phyloP scores from a whole-genome alignment of 2,888 invertebrate genomes.

The Folsomia manolachei region DNA sequence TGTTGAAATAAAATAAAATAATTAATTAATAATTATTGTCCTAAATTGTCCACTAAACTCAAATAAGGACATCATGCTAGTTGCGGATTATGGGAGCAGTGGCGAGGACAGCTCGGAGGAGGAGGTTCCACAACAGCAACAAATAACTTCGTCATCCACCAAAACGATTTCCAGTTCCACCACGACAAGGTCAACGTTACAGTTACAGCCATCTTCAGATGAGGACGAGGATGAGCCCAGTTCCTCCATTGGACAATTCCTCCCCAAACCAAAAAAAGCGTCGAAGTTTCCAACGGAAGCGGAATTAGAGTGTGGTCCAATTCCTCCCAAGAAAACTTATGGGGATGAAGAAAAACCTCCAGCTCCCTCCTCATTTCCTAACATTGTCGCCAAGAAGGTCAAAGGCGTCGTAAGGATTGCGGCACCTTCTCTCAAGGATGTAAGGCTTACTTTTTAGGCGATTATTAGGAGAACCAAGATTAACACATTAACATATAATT shows the following conservation, averaged over 20 bases:
- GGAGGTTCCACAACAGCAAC: too few relatives aligned
- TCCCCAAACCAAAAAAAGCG: neutral
- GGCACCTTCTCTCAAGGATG: constrained; percentile 67
- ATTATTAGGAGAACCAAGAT: neutral
- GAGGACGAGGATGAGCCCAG: neutral
- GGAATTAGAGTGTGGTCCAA: constrained; percentile 28
- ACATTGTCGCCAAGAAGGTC: constrained; percentile 29
- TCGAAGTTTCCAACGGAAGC: neutral
- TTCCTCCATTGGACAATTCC: neutral
- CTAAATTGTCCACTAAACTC: too few relatives aligned
- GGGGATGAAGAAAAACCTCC: constrained; percentile 41
- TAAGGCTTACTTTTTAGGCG: too few relatives aligned
- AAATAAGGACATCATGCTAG: too few relatives aligned
- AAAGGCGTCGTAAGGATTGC: constrained; percentile 63
- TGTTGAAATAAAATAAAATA: too few relatives aligned
- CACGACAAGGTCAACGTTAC: too few relatives aligned
- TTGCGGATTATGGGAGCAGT: too few relatives aligned
- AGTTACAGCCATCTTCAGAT: too few relatives aligned
- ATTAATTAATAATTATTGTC: too few relatives aligned
- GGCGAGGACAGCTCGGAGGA: too few relatives aligned
- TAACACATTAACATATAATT: neutral
- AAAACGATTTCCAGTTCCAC: too few relatives aligned
- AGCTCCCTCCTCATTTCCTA: constrained; percentile 29
- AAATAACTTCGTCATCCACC: too few relatives aligned
- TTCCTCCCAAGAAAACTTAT: constrained; percentile 47